These are phyloP conservation scores for Pollenia labialis DNA, from an alignment of 2,888 invertebrate genomes.

Conservation along the genomic window DNA sequence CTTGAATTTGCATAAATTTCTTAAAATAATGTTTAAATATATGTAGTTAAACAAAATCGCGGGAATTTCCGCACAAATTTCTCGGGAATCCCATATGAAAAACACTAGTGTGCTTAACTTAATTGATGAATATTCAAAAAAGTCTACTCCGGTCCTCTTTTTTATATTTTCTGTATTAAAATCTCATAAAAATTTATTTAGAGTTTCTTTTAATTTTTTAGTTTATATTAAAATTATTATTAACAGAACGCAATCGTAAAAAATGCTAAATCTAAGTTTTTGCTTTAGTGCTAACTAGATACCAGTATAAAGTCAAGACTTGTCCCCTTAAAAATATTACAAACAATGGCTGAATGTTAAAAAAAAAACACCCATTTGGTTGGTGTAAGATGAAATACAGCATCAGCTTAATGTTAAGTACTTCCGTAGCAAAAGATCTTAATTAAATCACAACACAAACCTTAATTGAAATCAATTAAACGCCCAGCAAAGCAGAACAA, in stretches of 20 bases:
- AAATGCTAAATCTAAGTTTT: not conserved
- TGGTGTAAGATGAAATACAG: conserved; percentile 8
- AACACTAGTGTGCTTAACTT: no score
- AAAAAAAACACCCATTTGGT: not conserved
- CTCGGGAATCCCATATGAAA: no score
- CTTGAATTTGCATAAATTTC: no score
- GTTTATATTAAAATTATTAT: no score
- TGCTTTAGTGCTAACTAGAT: not conserved
- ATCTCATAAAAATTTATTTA: no score
- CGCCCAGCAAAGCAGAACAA: conserved; percentile 13
- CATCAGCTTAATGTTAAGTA: conserved; percentile 28
- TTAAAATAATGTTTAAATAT: no score
- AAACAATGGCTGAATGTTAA: not conserved
- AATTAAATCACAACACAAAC: conserved; percentile 61
- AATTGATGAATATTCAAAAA: no score
- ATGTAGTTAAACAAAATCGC: no score
- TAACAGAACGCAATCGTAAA: not conserved
- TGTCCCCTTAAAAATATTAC: not conserved
- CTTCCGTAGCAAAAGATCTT: conserved; percentile 45
- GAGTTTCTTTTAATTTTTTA: no score
- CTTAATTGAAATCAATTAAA: conserved; percentile 66
- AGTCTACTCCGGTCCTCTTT: no score
- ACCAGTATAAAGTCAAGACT: not conserved
- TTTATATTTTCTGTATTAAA: no score
- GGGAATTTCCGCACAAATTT: no score